Conservation (phyloP, 2,797 vertebrate genomes). For the Sebastes hubbsi region DNA sequence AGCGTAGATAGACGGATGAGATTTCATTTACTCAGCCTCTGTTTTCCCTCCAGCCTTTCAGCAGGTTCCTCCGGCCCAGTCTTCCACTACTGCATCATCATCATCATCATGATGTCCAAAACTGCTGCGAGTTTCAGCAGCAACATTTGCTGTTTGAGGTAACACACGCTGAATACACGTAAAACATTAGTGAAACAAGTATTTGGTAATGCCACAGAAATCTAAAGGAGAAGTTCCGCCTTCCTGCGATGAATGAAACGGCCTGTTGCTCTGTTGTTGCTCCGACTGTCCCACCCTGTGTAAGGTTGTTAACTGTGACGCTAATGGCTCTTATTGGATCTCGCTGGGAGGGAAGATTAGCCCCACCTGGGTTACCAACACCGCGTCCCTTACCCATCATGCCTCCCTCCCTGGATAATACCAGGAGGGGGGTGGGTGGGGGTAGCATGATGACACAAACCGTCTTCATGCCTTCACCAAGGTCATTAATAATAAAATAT, state of each 20-base stretch:
- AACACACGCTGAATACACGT: neutral
- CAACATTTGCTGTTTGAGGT: neutral
- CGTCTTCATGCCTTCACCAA: conserved; percentile 9
- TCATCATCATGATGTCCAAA: neutral
- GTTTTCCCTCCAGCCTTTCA: conserved; percentile 78
- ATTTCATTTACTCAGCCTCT: conserved; percentile 76
- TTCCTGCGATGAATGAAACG: conserved; percentile 1
- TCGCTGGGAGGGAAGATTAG: conserved; percentile 49
- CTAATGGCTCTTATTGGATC: conserved; percentile 74
- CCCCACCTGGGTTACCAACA: conserved; percentile 60
- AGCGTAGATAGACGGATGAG: conserved; percentile 72
- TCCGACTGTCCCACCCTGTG: conserved; percentile 41
- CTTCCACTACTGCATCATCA: conserved; percentile 19
- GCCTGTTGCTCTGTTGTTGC: conserved; percentile 35
- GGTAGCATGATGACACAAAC: neutral
- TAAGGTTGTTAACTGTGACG: conserved; percentile 72
- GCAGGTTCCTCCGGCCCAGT: conserved; percentile 56
- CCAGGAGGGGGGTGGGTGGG: neutral
- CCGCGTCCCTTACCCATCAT: conserved; percentile 29
- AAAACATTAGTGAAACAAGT: neutral
- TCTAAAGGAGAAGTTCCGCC: neutral
- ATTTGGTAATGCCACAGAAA: neutral
- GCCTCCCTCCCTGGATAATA: conserved; percentile 20
- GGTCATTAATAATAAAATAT: conserved; percentile 21
- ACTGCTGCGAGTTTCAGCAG: neutral